Conservation (phyloP, 1,140 invertebrate genomes). For the Apis dorsata region DNA sequence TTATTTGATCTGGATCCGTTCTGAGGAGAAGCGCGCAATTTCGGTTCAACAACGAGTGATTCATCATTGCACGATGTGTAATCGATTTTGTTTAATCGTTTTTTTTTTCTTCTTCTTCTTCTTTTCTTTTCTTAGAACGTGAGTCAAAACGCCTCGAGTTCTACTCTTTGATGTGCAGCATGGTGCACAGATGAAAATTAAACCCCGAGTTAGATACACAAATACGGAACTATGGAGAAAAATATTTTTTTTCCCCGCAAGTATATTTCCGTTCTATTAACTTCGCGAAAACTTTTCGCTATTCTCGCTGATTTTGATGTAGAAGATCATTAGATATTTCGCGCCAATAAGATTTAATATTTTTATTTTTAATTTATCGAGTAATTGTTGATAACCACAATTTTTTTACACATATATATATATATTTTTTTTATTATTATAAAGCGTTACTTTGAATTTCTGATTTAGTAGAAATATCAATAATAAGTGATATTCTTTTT, state of each 20-base stretch:
- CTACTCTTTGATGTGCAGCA: neutral
- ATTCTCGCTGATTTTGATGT: neutral
- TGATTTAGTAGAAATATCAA: too few species aligned
- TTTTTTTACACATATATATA: too few species aligned
- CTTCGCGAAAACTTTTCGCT: neutral
- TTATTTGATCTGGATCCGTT: neutral
- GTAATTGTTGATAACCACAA: too few species aligned
- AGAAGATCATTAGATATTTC: neutral
- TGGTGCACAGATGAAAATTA: neutral
- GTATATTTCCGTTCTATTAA: too few species aligned
- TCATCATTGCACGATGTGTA: neutral
- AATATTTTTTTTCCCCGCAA: neutral
- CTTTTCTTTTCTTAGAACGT: neutral
- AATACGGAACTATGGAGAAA: neutral
- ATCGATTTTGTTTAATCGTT: neutral
- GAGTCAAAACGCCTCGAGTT: neutral
- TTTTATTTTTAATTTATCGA: too few species aligned
- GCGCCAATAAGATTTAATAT: too few species aligned
- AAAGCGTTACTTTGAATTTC: too few species aligned
- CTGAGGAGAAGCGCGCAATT: neutral
- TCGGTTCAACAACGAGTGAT: neutral
- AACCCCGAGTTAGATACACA: neutral
- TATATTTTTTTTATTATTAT: too few species aligned
- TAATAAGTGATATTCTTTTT: too few species aligned
- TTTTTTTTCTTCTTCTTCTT: neutral